These are phyloP conservation scores for Bruchidius siliquastri DNA, from an alignment of 2,888 invertebrate genomes.

Conservation along the genomic window DNA sequence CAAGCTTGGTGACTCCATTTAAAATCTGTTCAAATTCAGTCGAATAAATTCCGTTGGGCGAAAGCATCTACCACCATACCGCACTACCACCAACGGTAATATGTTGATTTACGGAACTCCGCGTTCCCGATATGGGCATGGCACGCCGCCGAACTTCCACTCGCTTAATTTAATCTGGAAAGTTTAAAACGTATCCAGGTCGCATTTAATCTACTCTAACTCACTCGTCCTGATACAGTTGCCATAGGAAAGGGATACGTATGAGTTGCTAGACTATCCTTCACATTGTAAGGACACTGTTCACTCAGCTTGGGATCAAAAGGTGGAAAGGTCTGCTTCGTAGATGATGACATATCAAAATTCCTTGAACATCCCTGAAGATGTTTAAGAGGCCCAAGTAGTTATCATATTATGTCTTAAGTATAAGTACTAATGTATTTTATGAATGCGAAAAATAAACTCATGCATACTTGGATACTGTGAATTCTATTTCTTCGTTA, in stretches of 20 bases:
- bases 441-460: too few species aligned
- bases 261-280: too few species aligned
- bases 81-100: conserved; percentile 13
- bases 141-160: not conserved
- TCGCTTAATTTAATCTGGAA: conserved; percentile 34
- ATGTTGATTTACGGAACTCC: conserved; percentile 32
- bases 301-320: too few species aligned
- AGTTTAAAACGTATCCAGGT: conserved; percentile 33
- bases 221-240: not conserved
- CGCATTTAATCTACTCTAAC: conserved; percentile 36
- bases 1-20: not conserved
- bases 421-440: too few species aligned
- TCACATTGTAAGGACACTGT: too few species aligned
- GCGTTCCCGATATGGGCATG: not conserved
- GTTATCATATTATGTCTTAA: too few species aligned
- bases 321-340: too few species aligned
- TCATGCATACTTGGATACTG: too few species aligned
- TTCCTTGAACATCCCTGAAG: too few species aligned
- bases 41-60: not conserved
- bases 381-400: too few species aligned
- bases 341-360: too few species aligned
- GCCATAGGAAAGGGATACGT: not conserved
- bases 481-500: too few species aligned
- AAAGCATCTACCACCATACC: not conserved
- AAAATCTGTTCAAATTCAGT: not conserved